Base-by-base conservation (phyloP, 1,140 invertebrate species). In the Scylla paramamosain region DNA sequence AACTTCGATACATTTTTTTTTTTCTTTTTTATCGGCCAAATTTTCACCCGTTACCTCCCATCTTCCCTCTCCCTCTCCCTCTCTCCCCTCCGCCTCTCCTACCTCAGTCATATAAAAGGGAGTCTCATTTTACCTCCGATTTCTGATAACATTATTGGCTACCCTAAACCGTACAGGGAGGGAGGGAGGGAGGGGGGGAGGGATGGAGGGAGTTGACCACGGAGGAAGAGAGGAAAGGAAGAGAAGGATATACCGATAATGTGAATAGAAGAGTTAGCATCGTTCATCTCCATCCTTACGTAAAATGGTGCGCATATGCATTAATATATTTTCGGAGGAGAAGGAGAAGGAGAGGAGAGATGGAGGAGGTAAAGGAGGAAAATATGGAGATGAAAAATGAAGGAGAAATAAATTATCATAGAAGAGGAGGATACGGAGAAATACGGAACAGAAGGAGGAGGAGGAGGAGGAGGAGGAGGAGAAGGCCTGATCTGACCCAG, bases 111-210 rank as follows among this genome's bases (percentile, higher is more conserved):
- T 77, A 77, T 77, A 77, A 77, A 77, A 77, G 67, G n/a, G 67
- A 77, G 67, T 77, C 67, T 77, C 67, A 77, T 77, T 77, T 77
- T 77, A 77, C 67, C 67, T 77, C 67, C 67, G 67, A 77, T 77
- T 77, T 77, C 67, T 77, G 67, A 77, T 77, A 77, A 77, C 67
- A 77, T 77, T 77, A 77, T 77, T 77, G 67, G 67, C 67, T 77
- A 77, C 67, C 67, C 67, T 77, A 77, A 77, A 77, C 16, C 86
- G 31, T 88, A 14, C 6, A 28, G 4, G 45, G 25, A 20, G 3
- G n/a, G 87, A 89, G 87, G 45, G 87, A 89, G 86, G 31, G 31
- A 89, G 87, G 28, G 87, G 46, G 10, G 28, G 39, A 89, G 87
- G 48, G 52, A 14, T 39, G 45, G 29, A 89, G 32, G 45, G 32